Base-by-base conservation (phyloP, 1,140 invertebrate genomes). In the Homarus americanus region DNA sequence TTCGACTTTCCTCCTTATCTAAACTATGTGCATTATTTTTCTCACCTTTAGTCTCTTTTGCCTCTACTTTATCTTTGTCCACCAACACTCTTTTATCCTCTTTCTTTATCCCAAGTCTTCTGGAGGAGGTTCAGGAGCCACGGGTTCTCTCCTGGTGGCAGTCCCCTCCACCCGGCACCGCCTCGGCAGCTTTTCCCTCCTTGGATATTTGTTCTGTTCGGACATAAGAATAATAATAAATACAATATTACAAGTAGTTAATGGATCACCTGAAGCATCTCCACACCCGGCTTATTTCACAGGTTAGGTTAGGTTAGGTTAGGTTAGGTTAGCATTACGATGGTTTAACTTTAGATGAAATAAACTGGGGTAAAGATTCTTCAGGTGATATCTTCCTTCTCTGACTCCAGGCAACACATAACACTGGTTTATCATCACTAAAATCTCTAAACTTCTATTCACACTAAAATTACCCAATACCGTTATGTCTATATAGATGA, bases 81-180 rank as follows among this genome's bases (percentile, higher is more conserved):
- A 9, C 3, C 20, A 44, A 24, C 32, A 40, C 53, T 2, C n/a
- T n/a, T 15, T 58, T 40, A 24, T 44, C 66, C 24, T 85, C 82
- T 24, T 44, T 24, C 38, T 82, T 58, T 20, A 15, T 58, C 41
- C 58, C 44, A n/a, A 20, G 38, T 78, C 76, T 32, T 79, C 75
- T 1, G 87, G 87, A 1, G 87, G 87, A 5, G 87, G 87, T 58
- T 90, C 87, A 12, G 87, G 87, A 63, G 87, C 87, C n/a, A 90
- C 87, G 4, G 87, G 87, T 34, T 90, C 87, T 69, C 66, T 34
- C 41, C 87, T 44, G 3, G 79, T 90, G 15, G 41, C 79, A n/a
- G 44, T 90, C 80, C 36, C 28, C 87, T 3, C 32, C 49, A 20
- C 40, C 75, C 17, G 15, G 15, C 20, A 10, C 66, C 36, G 3